phyloP scores from a whole-genome alignment of 2,888 invertebrate species.

The Clivina fossor region DNA sequence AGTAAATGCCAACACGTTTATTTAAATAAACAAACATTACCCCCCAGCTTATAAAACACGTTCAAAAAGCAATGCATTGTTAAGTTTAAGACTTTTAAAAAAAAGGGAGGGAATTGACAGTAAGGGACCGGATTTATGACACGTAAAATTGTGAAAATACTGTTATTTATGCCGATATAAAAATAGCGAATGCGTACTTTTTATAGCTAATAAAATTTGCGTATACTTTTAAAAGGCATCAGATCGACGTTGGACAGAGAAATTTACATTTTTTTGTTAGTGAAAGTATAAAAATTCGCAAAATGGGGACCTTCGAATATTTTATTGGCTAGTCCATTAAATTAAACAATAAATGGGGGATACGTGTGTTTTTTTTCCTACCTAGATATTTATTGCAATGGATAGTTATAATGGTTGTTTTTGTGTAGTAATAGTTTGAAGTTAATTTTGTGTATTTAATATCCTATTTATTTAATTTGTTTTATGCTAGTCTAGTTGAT shows the following conservation, averaged over 20 bases:
- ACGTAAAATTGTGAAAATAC: constrained; percentile 34
- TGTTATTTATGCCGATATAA: constrained; percentile 29
- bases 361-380: neutral
- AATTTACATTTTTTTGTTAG: constrained; percentile 14
- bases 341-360: neutral
- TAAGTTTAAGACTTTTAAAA: too few species aligned
- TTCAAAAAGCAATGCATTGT: too few species aligned
- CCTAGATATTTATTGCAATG: too few species aligned
- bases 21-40: too few species aligned
- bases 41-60: too few species aligned
- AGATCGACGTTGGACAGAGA: constrained; percentile 17
- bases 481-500: too few species aligned
- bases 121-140: constrained; percentile 30
- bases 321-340: neutral
- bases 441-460: neutral
- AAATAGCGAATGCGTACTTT: constrained; percentile 24
- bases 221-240: constrained; percentile 16
- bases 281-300: constrained; percentile 5
- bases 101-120: too few species aligned
- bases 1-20: too few species aligned
- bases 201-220: constrained; percentile 28
- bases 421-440: neutral
- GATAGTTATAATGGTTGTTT: neutral
- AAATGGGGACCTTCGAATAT: neutral
- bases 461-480: too few species aligned